Conservation (phyloP, 2,797 vertebrate species). For the Pangasius larnaudii region DNA sequence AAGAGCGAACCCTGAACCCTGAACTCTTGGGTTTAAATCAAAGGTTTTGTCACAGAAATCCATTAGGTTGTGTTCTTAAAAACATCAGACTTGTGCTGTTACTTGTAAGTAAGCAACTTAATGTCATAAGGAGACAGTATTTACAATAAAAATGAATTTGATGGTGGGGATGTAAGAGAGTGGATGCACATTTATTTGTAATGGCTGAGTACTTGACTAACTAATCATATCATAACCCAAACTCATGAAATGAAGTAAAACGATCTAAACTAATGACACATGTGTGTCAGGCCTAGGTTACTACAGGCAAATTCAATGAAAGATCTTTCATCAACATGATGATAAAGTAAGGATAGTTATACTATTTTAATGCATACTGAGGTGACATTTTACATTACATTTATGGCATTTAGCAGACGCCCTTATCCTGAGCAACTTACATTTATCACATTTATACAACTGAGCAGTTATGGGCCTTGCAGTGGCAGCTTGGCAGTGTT, state of each 20-base stretch:
- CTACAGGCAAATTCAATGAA: not conserved
- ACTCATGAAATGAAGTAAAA: not conserved
- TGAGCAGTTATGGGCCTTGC: no score
- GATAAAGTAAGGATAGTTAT: not conserved
- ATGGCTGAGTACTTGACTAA: not conserved
- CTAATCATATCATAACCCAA: not conserved
- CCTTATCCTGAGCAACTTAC: no score
- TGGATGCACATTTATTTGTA: not conserved
- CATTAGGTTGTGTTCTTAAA: not conserved
- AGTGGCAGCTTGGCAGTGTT: no score
- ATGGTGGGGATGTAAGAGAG: not conserved
- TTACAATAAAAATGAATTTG: not conserved
- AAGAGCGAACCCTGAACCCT: not conserved
- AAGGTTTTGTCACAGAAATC: not conserved
- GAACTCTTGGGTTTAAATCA: slow-evolving; percentile 5
- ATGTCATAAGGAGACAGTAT: not conserved
- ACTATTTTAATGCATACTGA: not conserved
- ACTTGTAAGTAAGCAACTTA: no score
- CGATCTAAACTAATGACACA: not conserved
- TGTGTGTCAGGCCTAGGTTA: not conserved
- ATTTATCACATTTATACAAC: no score
- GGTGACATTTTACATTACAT: no score
- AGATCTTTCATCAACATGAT: not conserved
- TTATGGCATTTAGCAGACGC: no score
- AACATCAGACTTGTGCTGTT: no score